A percentile compares a stretch with the other conserved stretches of the same genome.
Evolutionary conservation across 2,888 invertebrate genomes (phyloP).

Genomic region (Eupithecia subumbrata): DNA sequence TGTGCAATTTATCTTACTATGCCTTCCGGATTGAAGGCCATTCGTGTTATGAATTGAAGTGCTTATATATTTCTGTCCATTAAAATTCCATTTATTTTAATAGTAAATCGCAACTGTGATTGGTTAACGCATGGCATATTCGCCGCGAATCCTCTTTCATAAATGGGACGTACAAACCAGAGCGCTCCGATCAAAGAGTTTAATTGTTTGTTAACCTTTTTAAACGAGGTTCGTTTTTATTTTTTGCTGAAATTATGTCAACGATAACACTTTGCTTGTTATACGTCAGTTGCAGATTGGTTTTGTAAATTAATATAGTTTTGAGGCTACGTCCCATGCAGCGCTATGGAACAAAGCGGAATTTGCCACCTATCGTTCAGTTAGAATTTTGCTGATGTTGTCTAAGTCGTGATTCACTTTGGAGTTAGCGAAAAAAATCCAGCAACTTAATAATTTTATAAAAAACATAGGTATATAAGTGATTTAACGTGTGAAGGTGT

Average conservation of each 20-base stretch:
- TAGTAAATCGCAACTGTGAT: not conserved
- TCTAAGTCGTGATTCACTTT: not conserved
- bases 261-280: not conserved
- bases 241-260: not conserved
- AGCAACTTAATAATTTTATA: not conserved
- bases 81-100: not conserved
- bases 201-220: constrained; percentile 1
- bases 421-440: too few species aligned
- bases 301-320: not conserved
- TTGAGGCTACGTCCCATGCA: not conserved
- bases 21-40: not conserved
- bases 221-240: not conserved
- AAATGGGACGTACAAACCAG: not conserved
- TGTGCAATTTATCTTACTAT: not conserved
- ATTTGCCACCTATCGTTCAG: not conserved
- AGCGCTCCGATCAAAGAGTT: not conserved
- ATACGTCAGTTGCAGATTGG: not conserved
- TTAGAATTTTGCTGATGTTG: not conserved
- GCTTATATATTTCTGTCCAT: not conserved
- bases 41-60: not conserved
- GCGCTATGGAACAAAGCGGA: not conserved
- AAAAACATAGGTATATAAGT: not conserved
- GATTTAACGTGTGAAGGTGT: not conserved
- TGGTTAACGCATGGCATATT: not conserved
- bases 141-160: not conserved